A percentile compares a stretch with the other conserved stretches of the same genome.
These are phyloP conservation scores for Brachyistius frenatus DNA, from an alignment of 2,113 vertebrate genomes.

Conservation along the genomic window DNA sequence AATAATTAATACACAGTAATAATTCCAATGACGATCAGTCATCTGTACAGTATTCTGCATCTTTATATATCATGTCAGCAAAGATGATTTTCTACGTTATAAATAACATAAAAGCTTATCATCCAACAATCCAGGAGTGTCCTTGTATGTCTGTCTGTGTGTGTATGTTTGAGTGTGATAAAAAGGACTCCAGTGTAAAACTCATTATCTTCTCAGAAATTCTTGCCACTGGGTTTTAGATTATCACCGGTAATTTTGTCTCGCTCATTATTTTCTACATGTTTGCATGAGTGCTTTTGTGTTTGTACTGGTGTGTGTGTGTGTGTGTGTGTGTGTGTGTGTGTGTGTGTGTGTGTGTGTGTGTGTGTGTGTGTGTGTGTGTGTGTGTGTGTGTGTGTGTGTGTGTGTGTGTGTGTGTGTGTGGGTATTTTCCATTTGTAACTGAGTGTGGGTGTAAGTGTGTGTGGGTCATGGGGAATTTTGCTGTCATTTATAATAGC, in stretches of 20 bases:
- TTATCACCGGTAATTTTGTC: slow-evolving; percentile 27
- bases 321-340: background rate
- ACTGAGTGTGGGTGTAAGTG: background rate
- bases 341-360: background rate
- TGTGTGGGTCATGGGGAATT: background rate
- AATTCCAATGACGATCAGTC: too few species aligned
- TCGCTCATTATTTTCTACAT: slow-evolving; percentile 18
- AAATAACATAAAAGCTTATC: background rate
- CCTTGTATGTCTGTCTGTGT: background rate
- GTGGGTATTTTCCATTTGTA: background rate
- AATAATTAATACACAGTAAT: too few species aligned
- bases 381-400: background rate
- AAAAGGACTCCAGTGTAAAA: slow-evolving; percentile 23
- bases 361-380: background rate
- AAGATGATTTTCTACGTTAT: background rate
- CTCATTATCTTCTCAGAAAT: slow-evolving; percentile 19
- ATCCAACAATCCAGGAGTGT: background rate
- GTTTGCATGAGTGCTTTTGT: background rate
- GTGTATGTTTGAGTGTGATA: background rate
- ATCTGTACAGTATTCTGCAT: background rate
- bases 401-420: background rate
- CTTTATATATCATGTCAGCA: background rate
- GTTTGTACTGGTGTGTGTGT: background rate
- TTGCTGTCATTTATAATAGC: background rate
- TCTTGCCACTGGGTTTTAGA: slow-evolving; percentile 14